Evolutionary conservation across 2,113 vertebrate genomes (phyloP), one percentile per base, ranked within the genome.

Genomic region (Urocynchramus pylzowi): DNA sequence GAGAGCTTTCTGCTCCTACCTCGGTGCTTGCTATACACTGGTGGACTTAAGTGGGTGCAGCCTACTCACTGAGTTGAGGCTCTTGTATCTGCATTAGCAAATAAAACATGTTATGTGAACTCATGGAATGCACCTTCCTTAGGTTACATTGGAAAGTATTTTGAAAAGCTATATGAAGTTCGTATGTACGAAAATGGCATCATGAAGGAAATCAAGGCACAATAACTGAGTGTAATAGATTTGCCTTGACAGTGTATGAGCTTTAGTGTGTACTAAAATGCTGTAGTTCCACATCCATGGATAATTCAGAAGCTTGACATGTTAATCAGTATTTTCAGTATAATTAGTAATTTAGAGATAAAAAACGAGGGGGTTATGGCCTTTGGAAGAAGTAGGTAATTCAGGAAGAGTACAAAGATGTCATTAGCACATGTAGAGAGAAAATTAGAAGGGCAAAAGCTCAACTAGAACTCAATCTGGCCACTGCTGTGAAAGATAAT

Each of bases 161-260:
- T 56, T 79, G 20, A 54, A 92, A 85, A 76, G 16, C 24, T 31
- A 8, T 1, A 0, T 65, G n/a, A 53, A 52, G 19, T 79, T 79
- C 57, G 13, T 13, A 6, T 33, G 11, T 47, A 57, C 6, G 15
- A 61, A 45, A 16, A 59, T 13, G 68, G 35, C 5, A 31, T 57
- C 9, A 22, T 45, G 33, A 82, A 83, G 56, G 52, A 7, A 74
- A 35, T 74, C 54, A 65, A 90, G 71, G 5, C 47, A 50, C 0
- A 0, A 1, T 27, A n/a, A 71, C 15, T n/a, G 27, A 31, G 9
- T 8, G 14, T 37, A 59, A 28, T 33, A 35, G 28, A 59, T 41
- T 76, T 88, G 33, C 23, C 19, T 91, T 76, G 39, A 45, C 11
- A 64, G 27, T 56, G 30, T 42, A 26, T 42, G 35, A 75, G 11